Base-by-base conservation (phyloP, 2,797 vertebrate genomes). In the Bovichtus variegatus region DNA sequence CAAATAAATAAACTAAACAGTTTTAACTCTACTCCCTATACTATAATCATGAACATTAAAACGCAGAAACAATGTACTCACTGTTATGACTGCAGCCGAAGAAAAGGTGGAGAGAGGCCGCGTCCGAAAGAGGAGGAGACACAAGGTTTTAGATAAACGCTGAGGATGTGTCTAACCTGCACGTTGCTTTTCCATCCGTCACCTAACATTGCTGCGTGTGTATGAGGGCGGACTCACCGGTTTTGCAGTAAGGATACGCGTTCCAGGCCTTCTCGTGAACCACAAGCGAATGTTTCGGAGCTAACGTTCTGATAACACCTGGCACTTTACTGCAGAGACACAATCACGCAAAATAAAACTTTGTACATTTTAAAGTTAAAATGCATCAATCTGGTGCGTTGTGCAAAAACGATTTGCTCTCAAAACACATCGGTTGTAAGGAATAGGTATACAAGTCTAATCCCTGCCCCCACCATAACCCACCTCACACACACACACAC, bases 181-280 rank as follows among this genome's bases (percentile, higher is more conserved):
- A n/a, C n/a, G n/a, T n/a, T n/a, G n/a, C n/a, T n/a, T n/a, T n/a
- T n/a, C n/a, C n/a, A n/a, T n/a, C n/a, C n/a, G n/a, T n/a, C n/a
- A n/a, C n/a, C n/a, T n/a, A n/a, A n/a, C n/a, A n/a, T n/a, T n/a
- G n/a, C n/a, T n/a, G n/a, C n/a, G 16, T 40, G 43, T n/a, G 7
- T 40, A 29, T 16, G n/a, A 3, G 11, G 18, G 40, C 50, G 13
- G 10, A 94, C 96, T 96, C 90, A 99, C 98, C 91, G 0, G 98
- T 99, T 92, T 95, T 94, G 91, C 98, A 99, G 91, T 98, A 99
- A 6, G 98, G 98, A 84, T 98, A 99, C 27, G 98, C 98, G 66
- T 99, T 99, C 98, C 98, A 99, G 11, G 98, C 98, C 91, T 98
- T 94, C 91, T 99, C 98, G 0, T 99, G 97, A 62, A 99, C 93